Conservation (phyloP, 37 sponge, comb jelly and placozoan genomes). For the Hormiphora californensis region DNA sequence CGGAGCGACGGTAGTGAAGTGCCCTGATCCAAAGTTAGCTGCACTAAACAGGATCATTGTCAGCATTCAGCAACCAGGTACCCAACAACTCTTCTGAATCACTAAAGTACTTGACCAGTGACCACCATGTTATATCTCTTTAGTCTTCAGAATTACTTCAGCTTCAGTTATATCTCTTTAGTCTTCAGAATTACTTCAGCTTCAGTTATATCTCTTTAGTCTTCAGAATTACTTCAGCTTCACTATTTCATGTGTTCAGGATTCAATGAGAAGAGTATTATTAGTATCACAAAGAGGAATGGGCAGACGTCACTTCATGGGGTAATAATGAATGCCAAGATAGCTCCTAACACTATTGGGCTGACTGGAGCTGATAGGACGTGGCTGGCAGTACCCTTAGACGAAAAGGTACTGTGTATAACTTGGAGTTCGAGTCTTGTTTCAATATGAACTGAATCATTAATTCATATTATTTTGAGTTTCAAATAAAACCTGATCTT, state of each 20-base stretch:
- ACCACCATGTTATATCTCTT: too few relatives aligned
- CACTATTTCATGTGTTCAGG: neutral
- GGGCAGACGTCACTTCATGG: neutral
- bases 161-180: too few relatives aligned
- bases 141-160: too few relatives aligned
- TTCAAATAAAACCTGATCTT: neutral
- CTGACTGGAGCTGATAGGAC: neutral
- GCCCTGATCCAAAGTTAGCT: conserved; percentile 25
- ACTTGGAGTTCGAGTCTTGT: too few relatives aligned
- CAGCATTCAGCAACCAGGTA: too few relatives aligned
- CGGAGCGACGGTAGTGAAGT: neutral
- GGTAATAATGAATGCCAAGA: neutral
- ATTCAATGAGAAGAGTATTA: conserved; percentile 5
- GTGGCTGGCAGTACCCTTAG: conserved; percentile 24
- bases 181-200: too few relatives aligned
- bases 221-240: neutral
- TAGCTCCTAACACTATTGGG: neutral
- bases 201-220: neutral
- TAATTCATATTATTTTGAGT: neutral
- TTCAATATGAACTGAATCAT: too few relatives aligned
- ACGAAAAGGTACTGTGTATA: conserved; percentile 42
- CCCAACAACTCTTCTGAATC: too few relatives aligned
- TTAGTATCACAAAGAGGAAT: conserved; percentile 10
- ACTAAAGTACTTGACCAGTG: too few relatives aligned
- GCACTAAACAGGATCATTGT: neutral